Conservation (phyloP, 1,140 invertebrate species). For the Teleogryllus occipitalis region DNA sequence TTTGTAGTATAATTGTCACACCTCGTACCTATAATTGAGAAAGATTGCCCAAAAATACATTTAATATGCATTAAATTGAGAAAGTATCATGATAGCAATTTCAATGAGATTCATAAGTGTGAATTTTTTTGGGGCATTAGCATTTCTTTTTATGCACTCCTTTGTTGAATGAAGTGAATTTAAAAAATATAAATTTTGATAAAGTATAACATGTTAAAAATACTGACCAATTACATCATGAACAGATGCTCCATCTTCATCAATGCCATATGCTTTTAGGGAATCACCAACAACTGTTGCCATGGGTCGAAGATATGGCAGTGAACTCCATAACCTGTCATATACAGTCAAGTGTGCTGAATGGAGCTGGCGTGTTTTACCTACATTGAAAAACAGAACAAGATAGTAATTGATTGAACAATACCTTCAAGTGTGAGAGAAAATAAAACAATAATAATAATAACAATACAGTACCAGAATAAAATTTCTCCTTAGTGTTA, state of each 20-base stretch:
- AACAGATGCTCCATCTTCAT: slow-evolving; percentile 39
- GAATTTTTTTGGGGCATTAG: no score
- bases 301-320: slow-evolving; percentile 41
- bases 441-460: slow-evolving; percentile 13
- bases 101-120: no score
- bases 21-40: slow-evolving; percentile 33
- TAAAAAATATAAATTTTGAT: neutral
- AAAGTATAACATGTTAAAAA: neutral
- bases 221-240: slow-evolving; percentile 38
- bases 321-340: slow-evolving; percentile 40
- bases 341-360: slow-evolving; percentile 36
- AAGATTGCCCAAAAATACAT: neutral
- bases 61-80: neutral
- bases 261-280: slow-evolving; percentile 37
- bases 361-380: slow-evolving; percentile 42
- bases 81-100: neutral
- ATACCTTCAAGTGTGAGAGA: neutral
- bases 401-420: neutral
- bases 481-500: slow-evolving; percentile 38
- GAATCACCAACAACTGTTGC: slow-evolving; percentile 41
- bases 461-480: slow-evolving; percentile 29
- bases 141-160: no score
- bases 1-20: slow-evolving; percentile 43
- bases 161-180: neutral
- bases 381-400: slow-evolving; percentile 15